Evolutionary conservation across 2,797 vertebrate species (phyloP), one percentile per base, ranked within the genome.

Genomic region (Tragelaphus oryx): DNA sequence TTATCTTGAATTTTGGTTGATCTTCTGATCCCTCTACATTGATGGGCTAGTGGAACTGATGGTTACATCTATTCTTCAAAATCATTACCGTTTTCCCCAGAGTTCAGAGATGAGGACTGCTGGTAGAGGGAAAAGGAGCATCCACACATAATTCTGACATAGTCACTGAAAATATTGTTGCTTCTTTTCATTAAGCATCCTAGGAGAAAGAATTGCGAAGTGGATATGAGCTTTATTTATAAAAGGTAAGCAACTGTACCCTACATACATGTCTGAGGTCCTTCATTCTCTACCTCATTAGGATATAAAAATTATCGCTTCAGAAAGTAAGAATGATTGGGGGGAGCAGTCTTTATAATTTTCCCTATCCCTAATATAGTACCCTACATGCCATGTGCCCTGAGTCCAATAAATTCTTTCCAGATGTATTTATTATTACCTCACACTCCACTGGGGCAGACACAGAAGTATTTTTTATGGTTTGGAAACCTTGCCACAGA

Each of bases 1-100:
- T 84, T 86, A 68, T 78, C 74, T 90, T 89, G n/a, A 87, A 93
- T 33, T 83, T 83, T 83, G 75, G n/a, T 57, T 60, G 60, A 60
- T 84, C n/a, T 37, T 93, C 24, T 94, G 41, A 71, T 74, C 26
- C 54, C 12, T 30, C 30, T 59, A 20, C 26, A 85, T n/a, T 55
- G 46, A 60, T 30, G 37, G 13, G 14, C 75, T 13, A 81, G 44
- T 33, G 12, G 17, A 50, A 12, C 7, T 86, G 37, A 24, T 41
- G 44, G 12, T 71, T 80, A 68, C 14, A 71, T 57, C 28, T 81
- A 20, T 41, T 87, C 11, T 78, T 94, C 79, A 52, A 26, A 90
- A 59, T 79, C 59, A 60, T 37, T 87, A 28, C 7, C 37, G 12
- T 16, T 89, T 86, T 87, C 30, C 75, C 13, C 41, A 81, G 28